A percentile compares a stretch with the other conserved stretches of the same genome.
Evolutionary conservation across 2,797 vertebrate genomes (phyloP).

Genomic region (Enteromius viviparus): DNA sequence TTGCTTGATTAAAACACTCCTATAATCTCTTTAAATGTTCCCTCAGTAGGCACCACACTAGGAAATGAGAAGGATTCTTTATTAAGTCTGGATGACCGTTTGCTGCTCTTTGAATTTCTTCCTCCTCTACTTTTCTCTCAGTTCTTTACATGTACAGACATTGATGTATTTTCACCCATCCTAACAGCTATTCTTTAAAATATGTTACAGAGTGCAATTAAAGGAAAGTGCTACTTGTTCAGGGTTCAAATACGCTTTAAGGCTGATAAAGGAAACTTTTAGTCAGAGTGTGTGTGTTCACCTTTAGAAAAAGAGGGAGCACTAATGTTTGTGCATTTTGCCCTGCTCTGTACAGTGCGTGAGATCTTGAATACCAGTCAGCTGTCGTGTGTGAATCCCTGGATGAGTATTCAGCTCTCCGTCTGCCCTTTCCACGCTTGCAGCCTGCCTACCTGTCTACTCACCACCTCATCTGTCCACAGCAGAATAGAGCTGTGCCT

Average conservation of each 20-base stretch:
- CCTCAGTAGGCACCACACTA: neutral
- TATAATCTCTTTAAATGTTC: neutral
- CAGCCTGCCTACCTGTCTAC: conserved; percentile 44
- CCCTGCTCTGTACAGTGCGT: conserved; percentile 45
- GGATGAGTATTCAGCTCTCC: conserved; percentile 58
- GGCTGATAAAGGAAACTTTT: conserved; percentile 10
- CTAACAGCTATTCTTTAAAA: conserved; percentile 39
- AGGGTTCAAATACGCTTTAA: conserved; percentile 40
- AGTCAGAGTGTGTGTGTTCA: neutral
- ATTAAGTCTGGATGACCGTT: neutral
- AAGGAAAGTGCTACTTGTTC: conserved; percentile 26
- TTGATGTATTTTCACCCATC: conserved; percentile 36
- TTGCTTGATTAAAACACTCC: neutral
- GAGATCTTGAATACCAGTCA: conserved; percentile 60
- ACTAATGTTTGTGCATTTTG: conserved; percentile 38
- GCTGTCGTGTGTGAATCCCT: conserved; percentile 57
- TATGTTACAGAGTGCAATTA: conserved; percentile 46
- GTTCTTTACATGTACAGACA: conserved; percentile 20
- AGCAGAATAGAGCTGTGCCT: conserved; percentile 37
- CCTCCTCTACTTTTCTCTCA: neutral
- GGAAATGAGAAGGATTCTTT: neutral
- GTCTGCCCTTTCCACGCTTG: conserved; percentile 57
- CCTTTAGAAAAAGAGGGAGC: conserved; percentile 9
- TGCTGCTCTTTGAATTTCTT: conserved; percentile 1
- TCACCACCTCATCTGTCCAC: conserved; percentile 29